phyloP scores from a whole-genome alignment of 2,797 vertebrate species.

The Tolypeutes matacus region DNA sequence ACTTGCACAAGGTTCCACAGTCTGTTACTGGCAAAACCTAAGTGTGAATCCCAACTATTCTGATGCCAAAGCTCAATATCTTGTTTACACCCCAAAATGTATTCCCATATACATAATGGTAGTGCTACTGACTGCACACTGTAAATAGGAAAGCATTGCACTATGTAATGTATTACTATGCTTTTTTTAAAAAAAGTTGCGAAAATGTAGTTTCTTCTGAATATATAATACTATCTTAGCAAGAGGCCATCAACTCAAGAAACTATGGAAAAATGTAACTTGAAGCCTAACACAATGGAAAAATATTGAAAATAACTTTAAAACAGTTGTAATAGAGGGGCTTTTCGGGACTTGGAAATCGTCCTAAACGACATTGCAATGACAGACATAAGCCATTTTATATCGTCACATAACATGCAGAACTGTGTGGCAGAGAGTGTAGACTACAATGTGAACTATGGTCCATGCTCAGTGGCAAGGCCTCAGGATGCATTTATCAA shows the following conservation, averaged over 20 bases:
- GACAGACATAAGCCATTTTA: no score
- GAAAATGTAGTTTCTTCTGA: conserved; percentile 57
- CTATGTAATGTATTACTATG: not conserved
- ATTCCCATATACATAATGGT: not conserved
- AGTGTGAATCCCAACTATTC: not conserved
- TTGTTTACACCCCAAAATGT: not conserved
- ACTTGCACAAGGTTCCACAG: not conserved
- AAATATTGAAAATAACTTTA: conserved; percentile 54
- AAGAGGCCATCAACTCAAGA: conserved; percentile 55
- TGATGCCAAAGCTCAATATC: not conserved
- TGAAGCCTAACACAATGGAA: conserved; percentile 54
- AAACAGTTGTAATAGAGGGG: not conserved
- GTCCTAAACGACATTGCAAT: no score
- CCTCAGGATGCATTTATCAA: no score
- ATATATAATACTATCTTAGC: conserved; percentile 20
- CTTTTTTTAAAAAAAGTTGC: not conserved
- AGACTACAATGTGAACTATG: no score
- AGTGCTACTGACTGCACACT: not conserved
- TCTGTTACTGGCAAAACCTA: not conserved
- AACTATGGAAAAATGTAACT: conserved; percentile 50
- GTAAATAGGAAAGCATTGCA: conserved; percentile 28
- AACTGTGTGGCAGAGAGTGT: no score
- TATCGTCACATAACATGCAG: no score
- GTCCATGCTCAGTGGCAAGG: no score
- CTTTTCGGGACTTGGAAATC: no score